Conservation (phyloP, 2,797 vertebrate species). For the Lithobates sylvaticus region DNA sequence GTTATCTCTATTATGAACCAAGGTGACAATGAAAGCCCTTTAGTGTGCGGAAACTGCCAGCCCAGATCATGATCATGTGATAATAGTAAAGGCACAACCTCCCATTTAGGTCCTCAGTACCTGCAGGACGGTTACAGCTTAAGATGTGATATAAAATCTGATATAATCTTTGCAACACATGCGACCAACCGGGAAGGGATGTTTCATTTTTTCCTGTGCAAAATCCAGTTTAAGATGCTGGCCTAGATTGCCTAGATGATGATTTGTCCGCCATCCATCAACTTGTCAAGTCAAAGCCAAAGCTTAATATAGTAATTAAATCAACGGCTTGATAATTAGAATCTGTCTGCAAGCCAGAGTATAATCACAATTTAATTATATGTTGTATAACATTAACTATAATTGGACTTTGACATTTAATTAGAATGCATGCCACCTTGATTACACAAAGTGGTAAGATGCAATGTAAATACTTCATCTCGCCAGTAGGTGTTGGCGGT, state of each 20-base stretch:
- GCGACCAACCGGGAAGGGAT: too few species aligned
- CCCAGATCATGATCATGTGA: too few species aligned
- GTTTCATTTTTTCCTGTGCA: too few species aligned
- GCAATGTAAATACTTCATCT: neutral
- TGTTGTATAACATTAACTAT: constrained; percentile 11
- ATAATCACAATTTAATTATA: constrained; percentile 3
- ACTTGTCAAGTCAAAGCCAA: neutral
- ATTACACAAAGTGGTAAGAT: neutral
- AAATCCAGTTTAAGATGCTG: neutral
- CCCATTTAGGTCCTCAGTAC: too few species aligned
- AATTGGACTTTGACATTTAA: neutral
- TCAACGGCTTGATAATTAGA: neutral
- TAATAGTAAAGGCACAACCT: too few species aligned
- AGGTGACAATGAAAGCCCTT: too few species aligned
- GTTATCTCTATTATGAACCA: too few species aligned
- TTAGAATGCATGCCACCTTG: neutral
- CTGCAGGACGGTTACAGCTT: neutral
- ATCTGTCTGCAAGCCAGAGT: neutral
- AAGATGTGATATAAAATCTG: neutral
- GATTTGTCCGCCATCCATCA: neutral
- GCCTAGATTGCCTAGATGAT: neutral
- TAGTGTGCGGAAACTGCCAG: too few species aligned
- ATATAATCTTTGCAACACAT: neutral
- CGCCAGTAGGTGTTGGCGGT: too few species aligned
- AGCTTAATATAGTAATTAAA: neutral